Percentiles rank a stretch among this genome's conserved stretches.
Evolutionary conservation across 2,113 vertebrate species (phyloP).

Genomic region (Bos javanicus): DNA sequence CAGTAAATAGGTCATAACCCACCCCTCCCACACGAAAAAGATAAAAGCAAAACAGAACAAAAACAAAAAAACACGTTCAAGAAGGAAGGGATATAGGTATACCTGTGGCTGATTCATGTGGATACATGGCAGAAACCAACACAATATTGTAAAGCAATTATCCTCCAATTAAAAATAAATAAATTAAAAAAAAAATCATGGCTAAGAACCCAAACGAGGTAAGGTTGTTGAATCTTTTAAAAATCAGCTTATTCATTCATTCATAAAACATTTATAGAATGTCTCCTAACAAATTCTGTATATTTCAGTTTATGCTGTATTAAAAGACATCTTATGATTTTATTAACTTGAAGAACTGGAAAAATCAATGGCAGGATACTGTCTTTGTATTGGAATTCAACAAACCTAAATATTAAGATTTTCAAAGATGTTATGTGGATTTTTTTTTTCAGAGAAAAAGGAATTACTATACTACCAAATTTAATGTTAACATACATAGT

Average conservation of each 20-base stretch:
- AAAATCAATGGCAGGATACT: background rate
- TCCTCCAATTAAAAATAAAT: background rate
- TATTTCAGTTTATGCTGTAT: slow-evolving; percentile 4
- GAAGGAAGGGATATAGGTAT: background rate
- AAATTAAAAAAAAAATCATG: background rate
- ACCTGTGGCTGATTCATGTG: background rate
- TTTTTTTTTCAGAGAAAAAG: background rate
- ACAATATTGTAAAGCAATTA: background rate
- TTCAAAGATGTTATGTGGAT: background rate
- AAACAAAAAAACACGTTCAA: background rate
- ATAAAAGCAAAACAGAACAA: background rate
- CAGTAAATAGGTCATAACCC: background rate
- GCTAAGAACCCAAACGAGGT: background rate
- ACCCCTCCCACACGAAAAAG: background rate
- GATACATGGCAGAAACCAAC: background rate
- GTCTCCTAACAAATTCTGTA: background rate
- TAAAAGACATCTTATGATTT: background rate
- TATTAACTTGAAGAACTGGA: background rate
- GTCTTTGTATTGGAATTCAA: background rate
- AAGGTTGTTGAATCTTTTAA: background rate
- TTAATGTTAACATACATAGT: background rate
- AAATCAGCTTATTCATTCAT: background rate
- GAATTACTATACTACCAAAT: background rate
- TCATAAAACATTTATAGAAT: background rate
- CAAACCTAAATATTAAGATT: background rate